phyloP scores from a whole-genome alignment of 1,140 invertebrate species.

The Phocides pigmalion region DNA sequence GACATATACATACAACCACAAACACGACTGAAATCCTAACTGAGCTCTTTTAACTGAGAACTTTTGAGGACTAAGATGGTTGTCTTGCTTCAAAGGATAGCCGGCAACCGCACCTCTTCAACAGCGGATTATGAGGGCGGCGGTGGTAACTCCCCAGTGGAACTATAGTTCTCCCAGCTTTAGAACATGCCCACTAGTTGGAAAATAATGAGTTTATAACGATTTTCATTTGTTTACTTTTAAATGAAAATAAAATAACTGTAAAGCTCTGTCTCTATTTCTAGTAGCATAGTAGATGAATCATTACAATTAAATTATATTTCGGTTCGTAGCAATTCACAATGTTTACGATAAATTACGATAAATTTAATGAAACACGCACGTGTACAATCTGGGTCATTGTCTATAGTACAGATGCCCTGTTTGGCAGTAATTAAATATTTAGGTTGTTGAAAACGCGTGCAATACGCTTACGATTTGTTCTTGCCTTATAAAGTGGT shows the following conservation, averaged over 20 bases:
- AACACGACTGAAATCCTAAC: too few relatives aligned
- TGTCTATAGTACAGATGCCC: conserved; percentile 28
- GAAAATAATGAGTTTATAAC: too few relatives aligned
- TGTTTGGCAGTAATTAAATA: conserved; percentile 49
- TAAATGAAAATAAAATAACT: not conserved
- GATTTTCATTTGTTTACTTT: too few relatives aligned
- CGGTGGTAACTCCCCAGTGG: too few relatives aligned
- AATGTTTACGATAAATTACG: conserved; percentile 34
- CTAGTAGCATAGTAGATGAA: not conserved
- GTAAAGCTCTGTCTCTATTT: not conserved
- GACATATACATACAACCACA: too few relatives aligned
- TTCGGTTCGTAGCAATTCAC: not conserved
- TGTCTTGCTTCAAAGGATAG: too few relatives aligned
- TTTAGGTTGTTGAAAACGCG: conserved; percentile 22
- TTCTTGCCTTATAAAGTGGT: not conserved
- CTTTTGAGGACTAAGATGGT: too few relatives aligned
- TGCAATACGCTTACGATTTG: conserved; percentile 6
- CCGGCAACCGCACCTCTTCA: too few relatives aligned
- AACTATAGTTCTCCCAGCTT: too few relatives aligned
- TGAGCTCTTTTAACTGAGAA: too few relatives aligned
- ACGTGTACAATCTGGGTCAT: conserved; percentile 1
- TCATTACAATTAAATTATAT: conserved; percentile 9
- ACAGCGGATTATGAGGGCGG: too few relatives aligned
- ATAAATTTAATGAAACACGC: conserved; percentile 19
- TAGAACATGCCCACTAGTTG: too few relatives aligned